These are phyloP conservation scores for Diplosoma virens DNA, from an alignment of 23 tunicate species.

Conservation along the genomic window DNA sequence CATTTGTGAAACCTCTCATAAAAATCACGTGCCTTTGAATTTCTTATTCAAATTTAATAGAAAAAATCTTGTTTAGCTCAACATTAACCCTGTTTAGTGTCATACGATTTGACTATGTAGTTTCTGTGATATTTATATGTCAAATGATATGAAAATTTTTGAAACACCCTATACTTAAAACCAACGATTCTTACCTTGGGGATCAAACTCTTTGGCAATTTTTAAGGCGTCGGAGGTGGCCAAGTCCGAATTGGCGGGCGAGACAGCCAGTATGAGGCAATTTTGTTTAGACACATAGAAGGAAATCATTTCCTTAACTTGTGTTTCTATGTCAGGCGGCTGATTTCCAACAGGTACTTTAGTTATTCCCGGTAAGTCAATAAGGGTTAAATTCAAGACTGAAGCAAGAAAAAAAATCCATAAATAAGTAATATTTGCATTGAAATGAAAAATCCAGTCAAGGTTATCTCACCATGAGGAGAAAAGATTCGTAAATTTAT, in stretches of 20 bases:
- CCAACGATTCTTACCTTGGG: constrained; percentile 59
- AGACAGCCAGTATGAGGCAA: constrained; percentile 97
- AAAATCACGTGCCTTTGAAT: too few species aligned
- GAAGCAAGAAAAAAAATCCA: neutral
- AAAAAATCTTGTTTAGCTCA: too few species aligned
- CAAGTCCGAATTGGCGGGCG: constrained; percentile 99
- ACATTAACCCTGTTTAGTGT: too few species aligned
- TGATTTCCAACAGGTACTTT: constrained; percentile 99
- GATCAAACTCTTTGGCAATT: constrained; percentile 99
- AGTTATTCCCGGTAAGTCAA: constrained; percentile 99
- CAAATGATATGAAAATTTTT: too few species aligned
- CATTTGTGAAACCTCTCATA: too few species aligned
- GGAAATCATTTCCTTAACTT: constrained; percentile 86
- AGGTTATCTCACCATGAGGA: constrained; percentile 85
- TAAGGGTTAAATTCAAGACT: constrained; percentile 93
- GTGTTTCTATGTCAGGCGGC: constrained; percentile 88
- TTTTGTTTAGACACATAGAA: constrained; percentile 81
- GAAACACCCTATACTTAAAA: too few species aligned
- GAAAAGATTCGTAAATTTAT: constrained; percentile 88
- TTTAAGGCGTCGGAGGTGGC: constrained; percentile 99
- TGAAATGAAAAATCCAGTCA: too few species aligned
- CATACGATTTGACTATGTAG: too few species aligned
- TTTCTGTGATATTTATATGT: too few species aligned
- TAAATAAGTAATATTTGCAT: too few species aligned
- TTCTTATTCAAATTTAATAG: too few species aligned